Percentiles rank a stretch among this genome's conserved stretches.
Evolutionary conservation across 2,797 vertebrate species (phyloP).

Genomic region (Scolopax rusticola): DNA sequence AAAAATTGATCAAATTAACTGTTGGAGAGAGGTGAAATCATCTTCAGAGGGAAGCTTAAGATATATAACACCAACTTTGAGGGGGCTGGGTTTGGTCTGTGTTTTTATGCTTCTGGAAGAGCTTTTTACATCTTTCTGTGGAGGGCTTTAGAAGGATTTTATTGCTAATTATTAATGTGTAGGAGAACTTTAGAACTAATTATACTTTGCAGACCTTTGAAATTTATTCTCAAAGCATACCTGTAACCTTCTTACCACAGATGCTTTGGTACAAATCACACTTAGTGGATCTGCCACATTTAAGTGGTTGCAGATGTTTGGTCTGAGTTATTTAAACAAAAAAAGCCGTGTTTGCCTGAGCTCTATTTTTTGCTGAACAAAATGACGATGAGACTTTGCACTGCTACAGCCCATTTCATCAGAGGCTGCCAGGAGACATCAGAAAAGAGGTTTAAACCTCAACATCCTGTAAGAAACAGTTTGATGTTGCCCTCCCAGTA

Average conservation of each 20-base stretch:
- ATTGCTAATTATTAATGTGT: conserved; percentile 66
- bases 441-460: neutral
- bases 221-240: conserved; percentile 61
- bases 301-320: conserved; percentile 29
- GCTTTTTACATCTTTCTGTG: conserved; percentile 2
- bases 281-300: conserved; percentile 33
- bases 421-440: neutral
- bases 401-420: neutral
- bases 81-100: neutral
- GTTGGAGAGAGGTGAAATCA: neutral
- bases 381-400: neutral
- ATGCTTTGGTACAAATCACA: conserved; percentile 63
- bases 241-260: conserved; percentile 61
- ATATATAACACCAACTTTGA: neutral
- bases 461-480: neutral
- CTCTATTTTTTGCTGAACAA: neutral
- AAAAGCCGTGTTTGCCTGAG: neutral
- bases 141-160: conserved; percentile 50
- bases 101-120: conserved; percentile 29
- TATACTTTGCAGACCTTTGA: conserved; percentile 65
- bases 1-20: conserved; percentile 13
- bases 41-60: neutral
- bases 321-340: conserved; percentile 61
- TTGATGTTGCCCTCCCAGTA: neutral
- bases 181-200: conserved; percentile 58